phyloP scores from a whole-genome alignment of 2,797 vertebrate species.

The Catamblyrhynchus diadema region DNA sequence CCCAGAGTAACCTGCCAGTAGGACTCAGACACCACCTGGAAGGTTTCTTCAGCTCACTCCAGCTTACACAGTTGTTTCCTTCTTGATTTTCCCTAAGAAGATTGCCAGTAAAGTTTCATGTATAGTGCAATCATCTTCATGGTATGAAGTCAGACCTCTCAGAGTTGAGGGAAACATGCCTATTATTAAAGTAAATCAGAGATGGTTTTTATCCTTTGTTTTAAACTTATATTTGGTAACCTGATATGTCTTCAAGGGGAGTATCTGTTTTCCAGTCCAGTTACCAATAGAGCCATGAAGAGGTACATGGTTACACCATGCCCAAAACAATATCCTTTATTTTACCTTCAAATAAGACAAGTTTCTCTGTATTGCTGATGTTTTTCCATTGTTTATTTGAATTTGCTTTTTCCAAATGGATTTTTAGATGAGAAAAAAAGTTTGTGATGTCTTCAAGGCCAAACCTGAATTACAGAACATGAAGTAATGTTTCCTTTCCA shows the following conservation, averaged over 20 bases:
- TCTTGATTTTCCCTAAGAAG: neutral
- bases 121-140: neutral
- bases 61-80: neutral
- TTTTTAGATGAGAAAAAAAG: neutral
- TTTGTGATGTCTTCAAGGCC: neutral
- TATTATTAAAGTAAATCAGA: neutral
- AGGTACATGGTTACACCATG: neutral
- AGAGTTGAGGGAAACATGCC: neutral
- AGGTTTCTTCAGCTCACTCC: neutral
- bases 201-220: neutral
- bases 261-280: neutral
- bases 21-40: neutral
- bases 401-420: neutral
- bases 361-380: neutral
- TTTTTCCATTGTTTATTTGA: neutral
- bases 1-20: neutral
- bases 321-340: neutral
- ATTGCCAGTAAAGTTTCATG: neutral
- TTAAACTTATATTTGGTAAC: neutral
- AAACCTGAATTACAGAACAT: neutral
- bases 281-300: neutral
- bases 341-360: neutral
- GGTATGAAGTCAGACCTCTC: neutral
- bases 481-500: neutral
- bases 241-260: neutral